Percentiles rank a stretch among this genome's conserved stretches.
Evolutionary conservation across 1,140 invertebrate species (phyloP).

Genomic region (Rhysida immarginata): DNA sequence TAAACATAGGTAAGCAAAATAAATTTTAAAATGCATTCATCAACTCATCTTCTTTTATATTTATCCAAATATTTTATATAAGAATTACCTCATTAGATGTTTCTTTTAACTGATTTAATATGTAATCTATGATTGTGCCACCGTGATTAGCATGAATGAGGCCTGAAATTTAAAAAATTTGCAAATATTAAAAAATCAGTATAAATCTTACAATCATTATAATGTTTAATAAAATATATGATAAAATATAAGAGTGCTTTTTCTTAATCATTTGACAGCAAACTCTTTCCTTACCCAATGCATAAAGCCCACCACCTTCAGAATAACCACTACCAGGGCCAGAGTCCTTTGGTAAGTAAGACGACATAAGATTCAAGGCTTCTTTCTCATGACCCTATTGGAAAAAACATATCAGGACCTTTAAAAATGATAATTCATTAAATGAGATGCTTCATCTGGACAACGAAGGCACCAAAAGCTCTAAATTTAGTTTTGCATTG

Average conservation of each 20-base stretch:
- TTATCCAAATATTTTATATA: too few species aligned
- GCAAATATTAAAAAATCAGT: too few species aligned
- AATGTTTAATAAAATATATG: too few species aligned
- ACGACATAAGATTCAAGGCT: slow-evolving; percentile 82
- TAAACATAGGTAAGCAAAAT: background rate
- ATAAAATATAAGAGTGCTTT: too few species aligned
- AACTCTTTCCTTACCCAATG: slow-evolving; percentile 52
- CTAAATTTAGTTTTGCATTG: too few species aligned
- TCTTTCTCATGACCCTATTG: slow-evolving; percentile 42
- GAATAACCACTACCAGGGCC: slow-evolving; percentile 82
- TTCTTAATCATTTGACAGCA: too few species aligned
- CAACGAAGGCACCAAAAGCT: too few species aligned
- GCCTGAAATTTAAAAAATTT: slow-evolving; percentile 32
- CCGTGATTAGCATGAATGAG: slow-evolving; percentile 99
- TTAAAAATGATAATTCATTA: too few species aligned
- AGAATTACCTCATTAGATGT: slow-evolving; percentile 83
- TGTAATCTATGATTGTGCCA: slow-evolving; percentile 88
- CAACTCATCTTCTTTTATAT: too few species aligned
- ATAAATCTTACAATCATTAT: too few species aligned
- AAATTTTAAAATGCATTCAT: too few species aligned
- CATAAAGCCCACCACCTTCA: slow-evolving; percentile 95
- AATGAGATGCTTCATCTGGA: too few species aligned
- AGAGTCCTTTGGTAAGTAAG: slow-evolving; percentile 86
- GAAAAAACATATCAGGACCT: slow-evolving; percentile 49
- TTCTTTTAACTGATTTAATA: slow-evolving; percentile 85